Evolutionary conservation across 2,113 vertebrate genomes (phyloP).

Genomic region (Tachycineta bicolor): DNA sequence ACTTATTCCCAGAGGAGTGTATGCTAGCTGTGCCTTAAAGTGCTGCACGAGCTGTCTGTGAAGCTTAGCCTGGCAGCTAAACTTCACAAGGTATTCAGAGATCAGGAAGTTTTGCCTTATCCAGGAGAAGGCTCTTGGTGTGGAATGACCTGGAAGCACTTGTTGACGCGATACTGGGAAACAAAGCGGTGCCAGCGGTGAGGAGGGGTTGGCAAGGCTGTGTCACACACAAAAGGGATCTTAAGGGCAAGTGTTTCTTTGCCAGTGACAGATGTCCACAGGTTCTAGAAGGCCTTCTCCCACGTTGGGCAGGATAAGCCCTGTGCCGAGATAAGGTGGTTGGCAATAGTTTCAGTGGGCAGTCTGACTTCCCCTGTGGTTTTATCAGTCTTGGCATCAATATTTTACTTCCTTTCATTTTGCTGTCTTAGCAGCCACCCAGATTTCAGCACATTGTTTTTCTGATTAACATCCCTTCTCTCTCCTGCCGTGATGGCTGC

Average conservation of each 20-base stretch:
- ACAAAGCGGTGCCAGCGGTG: background rate
- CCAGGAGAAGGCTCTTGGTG: background rate
- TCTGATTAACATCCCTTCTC: slow-evolving; percentile 56
- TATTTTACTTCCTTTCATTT: slow-evolving; percentile 27
- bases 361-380: slow-evolving; percentile 21
- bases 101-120: background rate
- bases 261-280: background rate
- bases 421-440: slow-evolving; percentile 28
- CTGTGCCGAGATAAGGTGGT: background rate
- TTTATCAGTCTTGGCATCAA: slow-evolving; percentile 47
- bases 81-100: background rate
- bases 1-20: background rate
- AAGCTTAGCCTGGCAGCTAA: background rate
- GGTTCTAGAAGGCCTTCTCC: background rate
- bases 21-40: background rate
- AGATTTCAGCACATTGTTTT: slow-evolving; percentile 50
- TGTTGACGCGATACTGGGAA: fast-evolving
- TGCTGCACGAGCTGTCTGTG: background rate
- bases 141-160: background rate
- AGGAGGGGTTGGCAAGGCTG: background rate
- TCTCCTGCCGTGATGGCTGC: background rate
- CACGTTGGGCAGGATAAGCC: slow-evolving; percentile 34
- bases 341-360: slow-evolving; percentile 44
- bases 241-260: slow-evolving; percentile 2
- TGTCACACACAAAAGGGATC: background rate